Conservation (phyloP, 2,113 vertebrate species). For the Gobio gobio region DNA sequence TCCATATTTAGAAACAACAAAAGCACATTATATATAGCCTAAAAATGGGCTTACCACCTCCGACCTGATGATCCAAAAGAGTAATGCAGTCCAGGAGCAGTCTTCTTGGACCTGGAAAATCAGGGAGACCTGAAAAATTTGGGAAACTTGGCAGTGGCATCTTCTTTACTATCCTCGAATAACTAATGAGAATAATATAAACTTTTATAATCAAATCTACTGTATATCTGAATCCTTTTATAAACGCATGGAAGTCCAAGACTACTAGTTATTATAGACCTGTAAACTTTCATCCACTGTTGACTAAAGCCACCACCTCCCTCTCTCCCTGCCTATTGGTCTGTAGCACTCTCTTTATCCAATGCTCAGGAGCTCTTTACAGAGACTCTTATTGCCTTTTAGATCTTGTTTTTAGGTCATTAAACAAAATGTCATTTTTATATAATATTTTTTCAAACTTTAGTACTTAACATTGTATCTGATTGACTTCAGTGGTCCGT, state of each 20-base stretch:
- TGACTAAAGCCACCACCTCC: background rate
- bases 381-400: background rate
- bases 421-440: too few relatives aligned
- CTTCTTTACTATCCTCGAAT: background rate
- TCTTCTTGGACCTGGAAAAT: conserved; percentile 37
- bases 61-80: conserved; percentile 38
- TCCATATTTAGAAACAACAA: background rate
- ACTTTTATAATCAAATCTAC: background rate
- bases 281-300: conserved; percentile 27
- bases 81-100: conserved; percentile 45
- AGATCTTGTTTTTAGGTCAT: background rate
- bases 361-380: background rate
- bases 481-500: background rate
- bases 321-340: background rate
- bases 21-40: background rate
- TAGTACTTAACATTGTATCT: too few relatives aligned
- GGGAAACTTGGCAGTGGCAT: conserved; percentile 47
- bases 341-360: background rate
- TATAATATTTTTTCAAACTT: background rate
- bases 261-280: conserved; percentile 1
- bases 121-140: conserved; percentile 25
- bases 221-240: background rate
- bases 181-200: background rate
- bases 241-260: background rate
- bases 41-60: conserved; percentile 10